Evolutionary conservation across 2,888 invertebrate genomes (phyloP), one percentile per base, ranked within the genome.

Genomic region (Argynnis bischoffii): DNA sequence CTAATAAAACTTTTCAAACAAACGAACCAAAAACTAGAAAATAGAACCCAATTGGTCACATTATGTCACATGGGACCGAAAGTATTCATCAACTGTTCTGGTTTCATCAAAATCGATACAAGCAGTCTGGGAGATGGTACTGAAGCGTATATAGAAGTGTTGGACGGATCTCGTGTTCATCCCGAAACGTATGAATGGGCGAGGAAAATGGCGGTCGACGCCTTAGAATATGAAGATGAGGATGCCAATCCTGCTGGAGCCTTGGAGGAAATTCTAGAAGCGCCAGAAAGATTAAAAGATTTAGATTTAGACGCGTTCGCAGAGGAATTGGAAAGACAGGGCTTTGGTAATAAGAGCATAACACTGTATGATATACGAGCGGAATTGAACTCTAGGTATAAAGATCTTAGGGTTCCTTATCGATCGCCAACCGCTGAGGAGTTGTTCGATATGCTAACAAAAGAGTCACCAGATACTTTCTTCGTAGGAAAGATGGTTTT

Each of bases 181-280:
- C 99, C 99, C 0, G 99, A 99, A 92, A 98, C 99, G 0, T 99
- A 99, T 86, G 99, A 99, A 82, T 99, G 99, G 99, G 99, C 99
- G 0, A 94, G 99, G 53, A 99, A 99, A 91, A 99, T 99, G 99
- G 99, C 99, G 0, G 99, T 99, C 0, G 99, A 99, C 88, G 99
- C 99, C 1, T 91, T 99, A 57, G 99, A 99, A 79, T 99, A 99
- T 78, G 99, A 99, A 81, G 99, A 99, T 80, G 98, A 98, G 83
- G 98, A 98, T 76, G 97, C 97, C 0, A 98, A 99, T 88, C 99
- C 99, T 0, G 99, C 99, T 0, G 98, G 98, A 0, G 99, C 99
- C 15, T 90, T 99, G 35, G 99, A 99, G 87, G 99, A 99, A 87
- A 99, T 99, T 80, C 93, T 99, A 1, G 98, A 99, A 86, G 96